phyloP scores from a whole-genome alignment of 1,140 invertebrate species.

The Zaprionus camerounensis region DNA sequence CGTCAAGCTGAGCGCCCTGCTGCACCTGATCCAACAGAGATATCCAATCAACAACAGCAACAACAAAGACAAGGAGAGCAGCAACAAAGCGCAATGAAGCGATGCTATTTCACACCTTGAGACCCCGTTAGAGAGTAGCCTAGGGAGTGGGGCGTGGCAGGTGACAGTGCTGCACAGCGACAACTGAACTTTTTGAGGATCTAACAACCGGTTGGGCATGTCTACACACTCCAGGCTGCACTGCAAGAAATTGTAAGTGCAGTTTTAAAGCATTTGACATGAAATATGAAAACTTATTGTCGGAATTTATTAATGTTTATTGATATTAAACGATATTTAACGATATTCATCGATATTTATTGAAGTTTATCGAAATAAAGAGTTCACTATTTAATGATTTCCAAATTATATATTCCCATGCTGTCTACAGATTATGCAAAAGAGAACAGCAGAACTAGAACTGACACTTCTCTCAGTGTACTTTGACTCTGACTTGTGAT shows the following conservation, averaged over 20 bases:
- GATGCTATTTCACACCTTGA: conserved; percentile 68
- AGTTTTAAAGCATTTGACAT: not conserved
- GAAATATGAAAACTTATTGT: not conserved
- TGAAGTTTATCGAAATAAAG: too few species aligned
- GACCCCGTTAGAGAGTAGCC: conserved; percentile 63
- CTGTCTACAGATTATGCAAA: not conserved
- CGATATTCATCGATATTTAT: too few species aligned
- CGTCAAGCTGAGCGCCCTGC: conserved; percentile 60
- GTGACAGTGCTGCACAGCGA: conserved; percentile 13
- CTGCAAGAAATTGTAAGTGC: not conserved
- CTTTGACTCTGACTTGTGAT: conserved; percentile 59
- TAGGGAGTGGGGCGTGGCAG: conserved; percentile 21
- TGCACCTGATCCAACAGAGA: conserved; percentile 70
- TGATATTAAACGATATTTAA: too few species aligned
- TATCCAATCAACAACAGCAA: conserved; percentile 17
- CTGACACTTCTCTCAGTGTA: not conserved
- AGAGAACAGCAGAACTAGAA: not conserved
- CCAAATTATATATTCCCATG: not conserved
- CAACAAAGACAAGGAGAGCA: conserved; percentile 44
- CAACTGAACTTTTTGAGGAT: conserved; percentile 59
- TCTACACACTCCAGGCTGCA: not conserved
- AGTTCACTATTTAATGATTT: too few species aligned
- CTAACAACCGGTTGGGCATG: conserved; percentile 57
- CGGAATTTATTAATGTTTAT: too few species aligned
- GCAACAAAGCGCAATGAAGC: not conserved